Conservation (phyloP, 1,140 invertebrate species). For the Heterodera schachtii region DNA sequence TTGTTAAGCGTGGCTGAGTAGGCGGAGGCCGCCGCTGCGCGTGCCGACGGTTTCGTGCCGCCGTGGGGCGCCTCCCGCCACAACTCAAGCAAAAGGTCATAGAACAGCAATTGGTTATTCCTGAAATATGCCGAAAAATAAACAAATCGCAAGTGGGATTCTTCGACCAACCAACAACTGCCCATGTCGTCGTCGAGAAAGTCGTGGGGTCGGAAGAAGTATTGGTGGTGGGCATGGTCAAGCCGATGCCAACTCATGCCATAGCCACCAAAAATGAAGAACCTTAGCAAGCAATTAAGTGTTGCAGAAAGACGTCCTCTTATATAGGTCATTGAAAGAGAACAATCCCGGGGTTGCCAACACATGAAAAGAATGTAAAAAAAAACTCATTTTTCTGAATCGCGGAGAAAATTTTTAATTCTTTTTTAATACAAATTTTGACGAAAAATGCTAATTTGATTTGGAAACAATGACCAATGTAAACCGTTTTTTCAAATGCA, state of each 20-base stretch:
- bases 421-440: no score
- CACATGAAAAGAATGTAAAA: no score
- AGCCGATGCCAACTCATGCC: conserved; percentile 33
- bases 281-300: conserved; percentile 8
- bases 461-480: no score
- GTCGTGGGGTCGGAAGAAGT: conserved; percentile 24
- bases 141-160: no score
- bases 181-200: conserved; percentile 33
- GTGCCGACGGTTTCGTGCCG: conserved; percentile 11
- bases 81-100: conserved; percentile 16
- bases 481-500: no score
- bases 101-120: conserved; percentile 29
- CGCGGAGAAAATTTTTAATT: no score
- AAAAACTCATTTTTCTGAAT: no score
- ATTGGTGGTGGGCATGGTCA: conserved; percentile 22
- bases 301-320: no score
- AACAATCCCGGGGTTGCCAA: no score
- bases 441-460: no score
- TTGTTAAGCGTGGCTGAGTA: conserved; percentile 11
- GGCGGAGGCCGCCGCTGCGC: conserved; percentile 18
- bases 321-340: no score
- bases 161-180: conserved; percentile 14
- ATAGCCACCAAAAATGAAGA: conserved; percentile 31
- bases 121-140: neutral
- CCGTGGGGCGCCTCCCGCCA: conserved; percentile 18